Evolutionary conservation across 2,113 vertebrate species (phyloP).

Genomic region (Thalassarche chlororhynchos): DNA sequence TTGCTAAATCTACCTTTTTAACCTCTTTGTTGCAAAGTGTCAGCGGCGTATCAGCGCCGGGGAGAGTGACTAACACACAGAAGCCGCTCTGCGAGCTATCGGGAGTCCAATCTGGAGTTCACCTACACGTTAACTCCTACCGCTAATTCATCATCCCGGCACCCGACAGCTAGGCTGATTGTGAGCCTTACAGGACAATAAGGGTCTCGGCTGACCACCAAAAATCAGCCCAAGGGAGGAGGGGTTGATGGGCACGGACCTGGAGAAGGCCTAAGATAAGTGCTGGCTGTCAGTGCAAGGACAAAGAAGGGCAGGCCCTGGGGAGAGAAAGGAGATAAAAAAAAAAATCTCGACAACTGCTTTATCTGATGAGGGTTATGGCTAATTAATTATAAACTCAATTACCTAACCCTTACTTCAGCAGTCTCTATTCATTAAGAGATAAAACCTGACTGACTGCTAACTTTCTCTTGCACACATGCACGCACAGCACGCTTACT

Average conservation of each 20-base stretch:
- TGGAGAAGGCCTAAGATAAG: slow-evolving; percentile 80
- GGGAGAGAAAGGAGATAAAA: slow-evolving; percentile 83
- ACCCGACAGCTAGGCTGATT: slow-evolving; percentile 75
- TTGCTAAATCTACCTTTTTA: slow-evolving; percentile 2
- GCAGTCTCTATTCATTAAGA: slow-evolving; percentile 94
- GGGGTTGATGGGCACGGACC: slow-evolving; percentile 52
- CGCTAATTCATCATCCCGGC: slow-evolving; percentile 88
- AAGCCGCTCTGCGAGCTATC: slow-evolving; percentile 62
- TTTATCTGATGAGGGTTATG: slow-evolving; percentile 96
- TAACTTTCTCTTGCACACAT: slow-evolving; percentile 67
- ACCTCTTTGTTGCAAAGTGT: slow-evolving; percentile 79
- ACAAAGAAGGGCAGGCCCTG: slow-evolving; percentile 89
- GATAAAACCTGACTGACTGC: slow-evolving; percentile 85
- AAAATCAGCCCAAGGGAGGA: slow-evolving; percentile 60
- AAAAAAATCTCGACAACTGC: slow-evolving; percentile 80
- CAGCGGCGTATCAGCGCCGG: slow-evolving; percentile 46
- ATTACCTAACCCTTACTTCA: slow-evolving; percentile 97
- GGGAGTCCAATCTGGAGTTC: slow-evolving; percentile 78
- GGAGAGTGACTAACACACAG: slow-evolving; percentile 51
- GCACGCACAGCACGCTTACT: neutral
- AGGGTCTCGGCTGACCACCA: slow-evolving; percentile 68
- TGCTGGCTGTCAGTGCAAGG: slow-evolving; percentile 86
- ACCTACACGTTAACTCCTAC: slow-evolving; percentile 72
- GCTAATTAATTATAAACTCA: slow-evolving; percentile 99
- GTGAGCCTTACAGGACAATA: slow-evolving; percentile 70